Evolutionary conservation across 2,888 invertebrate genomes (phyloP), one percentile per base, ranked within the genome.

Genomic region (Drosophila phalerata): DNA sequence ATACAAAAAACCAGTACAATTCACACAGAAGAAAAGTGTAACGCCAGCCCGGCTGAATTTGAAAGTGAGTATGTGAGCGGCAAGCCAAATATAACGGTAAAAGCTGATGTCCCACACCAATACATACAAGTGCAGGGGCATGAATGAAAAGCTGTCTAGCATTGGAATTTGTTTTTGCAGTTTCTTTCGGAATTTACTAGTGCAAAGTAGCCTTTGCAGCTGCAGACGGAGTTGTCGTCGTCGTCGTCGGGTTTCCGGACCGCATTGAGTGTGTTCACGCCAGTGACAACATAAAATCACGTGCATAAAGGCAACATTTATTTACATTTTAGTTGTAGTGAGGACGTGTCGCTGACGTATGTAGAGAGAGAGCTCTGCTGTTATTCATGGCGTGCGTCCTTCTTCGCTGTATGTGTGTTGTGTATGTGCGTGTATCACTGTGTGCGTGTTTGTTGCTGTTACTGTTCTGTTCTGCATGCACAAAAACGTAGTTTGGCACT

Each of bases 181-280:
- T 83, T 79, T 81, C 65, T 69, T 67, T 84, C 72, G 72, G 81
- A 70, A 83, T 84, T 88, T 88, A 77, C 86, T 86, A 60, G 77
- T 79, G 88, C 71, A 65, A 80, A 83, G 88, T 83, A 74, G 84
- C 65, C 49, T 53, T 48, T 77, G 77, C 55, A 58, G 56, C 55
- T 76, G 69, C 79, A 72, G 60, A 48, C 75, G 57, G 43, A 72
- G 61, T 45, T 48, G 64, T 45, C 49, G 64, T 49, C 61, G 43
- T 68, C 42, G 57, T 69, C 51, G 57, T 37, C 48, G 73, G 55
- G 58, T 67, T 69, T 77, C 56, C 63, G 73, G 55, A 63, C 53
- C 65, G 45, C 25, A 58, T 47, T 60, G 66, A 62, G 58, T 63
- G 58, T 49, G 57, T 49, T 64, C 75, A 73, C 74, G 79, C 58